Evolutionary conservation across 35 echinoderm and acorn worm species (phyloP), one percentile per base, ranked within the genome.

Genomic region (Lytechinus variegatus): DNA sequence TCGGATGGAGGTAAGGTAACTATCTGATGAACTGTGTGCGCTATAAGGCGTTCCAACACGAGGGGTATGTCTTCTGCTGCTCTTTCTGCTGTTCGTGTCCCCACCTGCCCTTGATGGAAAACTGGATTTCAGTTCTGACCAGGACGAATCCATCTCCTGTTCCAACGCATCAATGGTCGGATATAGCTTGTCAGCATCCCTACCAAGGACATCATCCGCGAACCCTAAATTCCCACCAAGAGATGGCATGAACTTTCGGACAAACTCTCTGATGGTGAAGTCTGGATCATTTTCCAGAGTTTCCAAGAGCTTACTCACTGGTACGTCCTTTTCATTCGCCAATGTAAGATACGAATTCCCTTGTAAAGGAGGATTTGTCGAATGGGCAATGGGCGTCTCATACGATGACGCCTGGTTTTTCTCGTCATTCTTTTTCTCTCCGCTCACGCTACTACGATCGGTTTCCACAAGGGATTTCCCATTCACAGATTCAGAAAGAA

Each of bases 231-330:
- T 72, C 27, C 87, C 44, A 16, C 27, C 27, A 9, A 87, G 28
- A 6, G 87, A 56, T 19, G 96, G 96, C 56, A 94, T 86, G 94
- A 61, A 96, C 94, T 96, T 96, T 12, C 96, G 93, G 9, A 98
- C 92, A 66, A 98, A 98, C 87, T 98, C 97, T 89, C 96, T 91
- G 33, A 95, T 96, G 7, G 97, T 95, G 87, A 96, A 98, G 27
- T 96, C 96, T 21, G 97, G 97, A 58, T 98, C 97, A 89, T 98
- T 95, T 52, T 98, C 97, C 33, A 98, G 57, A 61, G 92, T 96
- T 14, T 88, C 87, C n/a, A 98, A 54, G 28, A 98, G 91, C 9
- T 86, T 92, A 55, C 96, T 95, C 87, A 96, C 53, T 14, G 96
- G 94, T 44, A 96, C 60, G 11, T 96, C 96, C 54, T 94, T 61